Base-by-base conservation (phyloP, 2,113 vertebrate species). In the Melanerpes aurifrons region DNA sequence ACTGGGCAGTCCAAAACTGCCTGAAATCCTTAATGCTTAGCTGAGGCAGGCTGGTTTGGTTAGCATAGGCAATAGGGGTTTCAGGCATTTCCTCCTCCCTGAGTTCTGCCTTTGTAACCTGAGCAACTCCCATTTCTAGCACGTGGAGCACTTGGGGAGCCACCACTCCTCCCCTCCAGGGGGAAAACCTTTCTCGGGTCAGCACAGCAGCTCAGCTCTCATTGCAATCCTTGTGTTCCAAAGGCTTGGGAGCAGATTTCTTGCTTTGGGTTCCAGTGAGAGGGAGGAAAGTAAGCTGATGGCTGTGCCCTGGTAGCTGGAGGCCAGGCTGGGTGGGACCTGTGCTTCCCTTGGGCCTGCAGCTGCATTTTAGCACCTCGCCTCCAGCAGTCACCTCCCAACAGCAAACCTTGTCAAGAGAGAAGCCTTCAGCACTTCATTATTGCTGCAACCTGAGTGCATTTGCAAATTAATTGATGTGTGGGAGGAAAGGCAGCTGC, bases 401-500 rank as follows among this genome's bases (percentile, higher is more conserved):
- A 93, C 79, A 89, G 90, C 92, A 67, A 84, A 56, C 73, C 96
- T 94, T 95, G 76, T 96, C 97, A 90, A 94, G 84, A 91, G 92
- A 76, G 83, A 95, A 86, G 95, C 97, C 71, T 87, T 93, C 96
- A 14, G 92, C 90, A 75, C 96, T 97, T 98, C 97, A 96, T 98
- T 98, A 98, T 97, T 97, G 97, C 97, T 96, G 89, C 97, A 97
- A 97, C 97, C 97, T 97, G 97, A 97, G 97, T 90, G 96, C 95
- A 96, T 98, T 97, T 97, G 97, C 97, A 98, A 84, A 98, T 98
- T 98, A 98, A 98, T 98, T 98, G 97, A 95, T 88, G 97, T 89
- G 98, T 98, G 94, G 98, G 98, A 97, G 96, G 97, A 91, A 94
- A 96, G 94, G 97, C 98, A 98, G 98, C 98, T 98, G 98, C 97